These are phyloP conservation scores for Nomada flava DNA, from an alignment of 2,888 invertebrate species.

Conservation along the genomic window DNA sequence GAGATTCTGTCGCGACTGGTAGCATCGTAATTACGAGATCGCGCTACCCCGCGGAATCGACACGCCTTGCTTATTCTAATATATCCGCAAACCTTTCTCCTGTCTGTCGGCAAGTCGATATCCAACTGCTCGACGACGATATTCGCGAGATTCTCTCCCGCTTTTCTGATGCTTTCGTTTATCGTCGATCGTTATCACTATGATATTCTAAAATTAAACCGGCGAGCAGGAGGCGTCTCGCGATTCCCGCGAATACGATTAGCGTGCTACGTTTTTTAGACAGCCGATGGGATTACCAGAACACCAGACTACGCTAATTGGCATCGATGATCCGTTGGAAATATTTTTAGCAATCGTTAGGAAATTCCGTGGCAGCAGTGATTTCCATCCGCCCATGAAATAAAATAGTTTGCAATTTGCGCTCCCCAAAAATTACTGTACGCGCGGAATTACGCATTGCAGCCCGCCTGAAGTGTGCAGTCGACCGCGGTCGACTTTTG, in stretches of 20 bases:
- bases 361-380: constrained; percentile 20
- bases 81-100: constrained; percentile 9
- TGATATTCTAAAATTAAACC: constrained; percentile 24
- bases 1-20: constrained; percentile 15
- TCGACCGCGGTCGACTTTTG: not conserved
- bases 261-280: constrained; percentile 7
- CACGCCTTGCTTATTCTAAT: constrained; percentile 30
- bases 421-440: constrained; percentile 38
- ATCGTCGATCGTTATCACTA: not conserved
- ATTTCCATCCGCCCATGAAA: constrained; percentile 51
- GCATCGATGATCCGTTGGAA: not conserved
- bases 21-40: constrained; percentile 42
- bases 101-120: not conserved
- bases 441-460: not conserved
- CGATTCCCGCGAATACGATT: constrained; percentile 9
- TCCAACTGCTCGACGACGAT: not conserved
- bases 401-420: constrained; percentile 52
- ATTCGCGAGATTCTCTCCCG: not conserved
- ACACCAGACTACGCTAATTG: not conserved
- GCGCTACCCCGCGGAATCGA: constrained; percentile 39
- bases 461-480: not conserved
- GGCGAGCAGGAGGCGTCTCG: not conserved
- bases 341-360: not conserved
- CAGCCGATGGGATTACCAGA: not conserved
- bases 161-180: not conserved